Percentiles rank a stretch among this genome's conserved stretches.
Conservation (phyloP, 1,140 invertebrate genomes). For the Maconellicoccus hirsutus region DNA sequence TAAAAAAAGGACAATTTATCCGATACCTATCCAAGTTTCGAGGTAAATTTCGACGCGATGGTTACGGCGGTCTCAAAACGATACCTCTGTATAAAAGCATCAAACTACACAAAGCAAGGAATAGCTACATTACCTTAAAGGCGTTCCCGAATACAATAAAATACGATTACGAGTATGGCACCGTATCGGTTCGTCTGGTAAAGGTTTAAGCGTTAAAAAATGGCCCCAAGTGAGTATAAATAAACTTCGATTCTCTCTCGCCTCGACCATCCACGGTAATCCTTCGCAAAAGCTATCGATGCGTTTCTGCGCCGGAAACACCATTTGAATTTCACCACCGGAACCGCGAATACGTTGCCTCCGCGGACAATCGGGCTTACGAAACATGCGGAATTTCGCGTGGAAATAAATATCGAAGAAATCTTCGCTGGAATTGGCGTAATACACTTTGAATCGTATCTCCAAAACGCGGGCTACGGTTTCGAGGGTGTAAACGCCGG, state of each 20-base stretch:
- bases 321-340: constrained; percentile 55
- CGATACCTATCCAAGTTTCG: too few species aligned
- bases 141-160: constrained; percentile 50
- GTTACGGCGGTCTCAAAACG: too few species aligned
- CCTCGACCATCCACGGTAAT: constrained; percentile 65
- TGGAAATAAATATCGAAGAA: constrained; percentile 68
- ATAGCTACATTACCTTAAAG: constrained; percentile 32
- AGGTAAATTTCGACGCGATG: too few species aligned
- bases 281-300: constrained; percentile 47
- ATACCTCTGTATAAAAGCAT: too few species aligned
- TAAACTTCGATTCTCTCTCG: constrained; percentile 56
- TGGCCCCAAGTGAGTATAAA: constrained; percentile 54
- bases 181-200: constrained; percentile 29
- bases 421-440: constrained; percentile 69
- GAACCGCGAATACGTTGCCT: constrained; percentile 51
- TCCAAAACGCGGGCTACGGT: constrained; percentile 36
- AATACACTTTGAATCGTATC: constrained; percentile 54
- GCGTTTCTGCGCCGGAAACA: constrained; percentile 37
- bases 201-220: constrained; percentile 31
- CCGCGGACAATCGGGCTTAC: constrained; percentile 49
- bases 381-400: constrained; percentile 52
- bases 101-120: too few species aligned
- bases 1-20: too few species aligned
- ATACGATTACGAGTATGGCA: constrained; percentile 59
- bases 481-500: constrained; percentile 39